A percentile compares a stretch with the other conserved stretches of the same genome.
Evolutionary conservation across 2,113 vertebrate genomes (phyloP).

Genomic region (Lonchura striata): DNA sequence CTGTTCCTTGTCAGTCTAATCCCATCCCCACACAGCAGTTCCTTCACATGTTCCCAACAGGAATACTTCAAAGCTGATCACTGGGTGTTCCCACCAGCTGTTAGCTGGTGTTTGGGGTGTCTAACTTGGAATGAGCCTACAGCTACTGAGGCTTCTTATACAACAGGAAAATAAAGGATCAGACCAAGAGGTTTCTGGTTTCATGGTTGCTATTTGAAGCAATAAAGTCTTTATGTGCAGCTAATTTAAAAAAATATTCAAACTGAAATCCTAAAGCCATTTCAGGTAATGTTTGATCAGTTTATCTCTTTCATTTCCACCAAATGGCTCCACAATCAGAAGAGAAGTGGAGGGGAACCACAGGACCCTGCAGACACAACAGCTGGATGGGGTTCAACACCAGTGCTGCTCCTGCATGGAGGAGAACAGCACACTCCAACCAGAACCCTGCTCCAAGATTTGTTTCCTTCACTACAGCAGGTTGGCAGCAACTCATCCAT

Average conservation of each 20-base stretch:
- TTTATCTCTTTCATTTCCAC: slow-evolving; percentile 37
- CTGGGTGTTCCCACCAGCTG: neutral
- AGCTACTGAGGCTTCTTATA: neutral
- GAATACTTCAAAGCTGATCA: neutral
- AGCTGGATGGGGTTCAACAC: neutral
- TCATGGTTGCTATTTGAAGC: neutral
- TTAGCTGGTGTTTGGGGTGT: neutral
- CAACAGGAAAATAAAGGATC: neutral
- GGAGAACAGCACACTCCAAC: neutral
- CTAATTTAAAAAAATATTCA: slow-evolving; percentile 38
- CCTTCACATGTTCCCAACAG: neutral
- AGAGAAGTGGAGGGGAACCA: neutral
- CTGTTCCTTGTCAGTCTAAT: neutral
- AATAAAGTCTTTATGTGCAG: neutral
- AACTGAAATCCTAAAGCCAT: slow-evolving; percentile 37
- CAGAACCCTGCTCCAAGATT: neutral
- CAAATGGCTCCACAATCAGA: slow-evolving; percentile 12
- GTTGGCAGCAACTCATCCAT: neutral
- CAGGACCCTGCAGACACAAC: neutral
- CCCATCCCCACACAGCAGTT: neutral
- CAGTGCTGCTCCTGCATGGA: neutral
- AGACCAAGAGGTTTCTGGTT: neutral
- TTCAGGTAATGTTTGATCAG: slow-evolving; percentile 22
- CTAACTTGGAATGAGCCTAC: neutral
- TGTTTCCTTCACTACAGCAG: neutral